phyloP scores from a whole-genome alignment of 2,797 vertebrate genomes.

The Myotis myotis region DNA sequence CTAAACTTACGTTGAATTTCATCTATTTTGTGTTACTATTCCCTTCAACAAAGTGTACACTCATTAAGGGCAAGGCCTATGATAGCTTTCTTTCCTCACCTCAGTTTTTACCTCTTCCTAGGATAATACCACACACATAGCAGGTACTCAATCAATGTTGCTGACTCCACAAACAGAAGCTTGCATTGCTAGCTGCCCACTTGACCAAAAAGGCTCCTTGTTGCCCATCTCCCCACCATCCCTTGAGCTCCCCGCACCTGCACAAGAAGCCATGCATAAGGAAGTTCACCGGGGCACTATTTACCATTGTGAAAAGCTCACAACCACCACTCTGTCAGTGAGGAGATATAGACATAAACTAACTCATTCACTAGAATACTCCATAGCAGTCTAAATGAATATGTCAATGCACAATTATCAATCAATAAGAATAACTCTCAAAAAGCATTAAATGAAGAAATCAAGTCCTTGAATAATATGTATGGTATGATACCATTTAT shows the following conservation, averaged over 20 bases:
- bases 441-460: not conserved
- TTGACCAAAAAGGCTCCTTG: not conserved
- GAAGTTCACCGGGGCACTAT: not conserved
- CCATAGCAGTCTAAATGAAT: not conserved
- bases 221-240: not conserved
- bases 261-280: not conserved
- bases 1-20: not conserved
- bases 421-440: not conserved
- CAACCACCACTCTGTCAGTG: not conserved
- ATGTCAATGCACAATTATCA: not conserved
- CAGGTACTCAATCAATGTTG: not conserved
- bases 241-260: not conserved
- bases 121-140: not conserved
- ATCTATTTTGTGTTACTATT: not conserved
- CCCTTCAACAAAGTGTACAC: not conserved
- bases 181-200: not conserved
- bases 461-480: not conserved
- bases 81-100: not conserved
- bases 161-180: not conserved
- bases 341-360: not conserved
- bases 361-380: not conserved
- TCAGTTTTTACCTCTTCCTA: not conserved
- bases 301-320: not conserved
- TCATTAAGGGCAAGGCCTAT: not conserved
- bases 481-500: not conserved